Evolutionary conservation across 1,140 invertebrate genomes (phyloP), one percentile per base, ranked within the genome.

Genomic region (Mya arenaria): DNA sequence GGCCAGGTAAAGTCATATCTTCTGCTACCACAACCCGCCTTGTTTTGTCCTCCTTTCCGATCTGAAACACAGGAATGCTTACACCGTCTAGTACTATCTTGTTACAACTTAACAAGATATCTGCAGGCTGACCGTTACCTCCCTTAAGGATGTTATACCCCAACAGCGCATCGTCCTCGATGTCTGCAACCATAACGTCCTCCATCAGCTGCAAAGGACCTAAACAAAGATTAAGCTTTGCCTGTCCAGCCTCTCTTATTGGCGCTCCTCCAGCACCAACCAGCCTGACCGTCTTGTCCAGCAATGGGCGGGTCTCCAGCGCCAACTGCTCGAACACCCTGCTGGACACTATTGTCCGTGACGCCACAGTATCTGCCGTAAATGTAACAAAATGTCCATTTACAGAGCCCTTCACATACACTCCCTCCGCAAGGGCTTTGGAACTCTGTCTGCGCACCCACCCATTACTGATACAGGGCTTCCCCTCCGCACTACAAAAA

Each of bases 351-450:
- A 77, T 52, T 1, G 74, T 77, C 19, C n/a, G 44, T n/a, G 74
- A 65, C 3, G 74, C 58, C 0, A 58, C 74, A 10, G 74, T 77
- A 37, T 77, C 74, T 17, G 74, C 74, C 2, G 74, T 77, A 48
- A 44, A 65, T 6, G 36, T 32, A 17, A 77, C 60, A 17, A 41
- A 10, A 6, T 39, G 58, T 44, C 44, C 60, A 19, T 65, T 34
- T 65, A 77, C 39, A 66, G 19, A 30, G 23, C 74, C 74, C 10
- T 25, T 28, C 10, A 77, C n/a, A 65, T 77, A 77, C 1, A 77
- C 25, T 10, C 74, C 62, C 13, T 41, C n/a, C 30, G 4, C 3
- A 77, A 32, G 19, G n/a, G n/a, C n/a, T n/a, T 39, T 13, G 17
- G 25, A 41, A 23, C n/a, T n/a, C n/a, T n/a, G n/a, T n/a, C n/a